Evolutionary conservation across 2,888 invertebrate genomes (phyloP).

Genomic region (Eucera pruinosa): DNA sequence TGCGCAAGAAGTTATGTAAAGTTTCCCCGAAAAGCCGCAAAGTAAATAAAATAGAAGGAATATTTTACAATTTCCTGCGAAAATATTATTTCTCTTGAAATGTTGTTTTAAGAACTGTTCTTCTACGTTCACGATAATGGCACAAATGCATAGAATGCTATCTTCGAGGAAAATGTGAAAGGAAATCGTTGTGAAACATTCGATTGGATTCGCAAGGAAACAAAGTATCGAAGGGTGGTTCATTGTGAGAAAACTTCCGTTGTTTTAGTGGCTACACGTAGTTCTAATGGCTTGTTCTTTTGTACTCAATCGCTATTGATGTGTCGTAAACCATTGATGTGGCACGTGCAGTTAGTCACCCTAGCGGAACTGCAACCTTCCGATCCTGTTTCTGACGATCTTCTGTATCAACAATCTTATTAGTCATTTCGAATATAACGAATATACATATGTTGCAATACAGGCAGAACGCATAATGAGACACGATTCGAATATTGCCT

Average conservation of each 20-base stretch:
- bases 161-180: not conserved
- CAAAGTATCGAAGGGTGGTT: not conserved
- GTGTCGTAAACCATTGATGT: slow-evolving; percentile 8
- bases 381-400: not conserved
- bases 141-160: no score
- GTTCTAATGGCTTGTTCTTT: slow-evolving; percentile 1
- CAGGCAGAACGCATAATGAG: not conserved
- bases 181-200: not conserved
- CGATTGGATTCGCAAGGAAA: no score
- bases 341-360: slow-evolving; percentile 10
- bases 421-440: not conserved
- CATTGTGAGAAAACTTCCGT: slow-evolving; percentile 4
- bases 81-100: no score
- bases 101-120: no score
- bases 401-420: not conserved
- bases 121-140: no score
- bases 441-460: not conserved
- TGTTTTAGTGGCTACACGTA: slow-evolving; percentile 1
- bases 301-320: slow-evolving; percentile 5
- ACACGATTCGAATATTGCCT: not conserved
- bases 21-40: no score
- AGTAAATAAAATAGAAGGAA: no score
- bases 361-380: not conserved
- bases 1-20: no score
- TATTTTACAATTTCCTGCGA: no score